Conservation (phyloP, 2,797 vertebrate genomes). For the Anableps anableps region DNA sequence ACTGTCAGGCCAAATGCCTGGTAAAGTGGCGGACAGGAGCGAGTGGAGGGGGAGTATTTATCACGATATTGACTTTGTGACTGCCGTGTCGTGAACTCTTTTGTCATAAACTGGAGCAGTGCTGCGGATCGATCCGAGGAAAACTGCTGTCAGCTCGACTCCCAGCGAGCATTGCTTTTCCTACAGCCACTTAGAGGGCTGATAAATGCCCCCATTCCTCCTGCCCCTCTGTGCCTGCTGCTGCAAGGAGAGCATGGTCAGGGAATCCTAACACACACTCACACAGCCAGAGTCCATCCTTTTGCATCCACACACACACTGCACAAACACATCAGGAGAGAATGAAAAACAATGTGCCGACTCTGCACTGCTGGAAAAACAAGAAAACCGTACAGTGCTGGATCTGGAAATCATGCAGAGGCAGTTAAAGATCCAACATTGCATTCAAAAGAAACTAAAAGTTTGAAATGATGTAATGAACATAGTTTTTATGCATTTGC, state of each 20-base stretch:
- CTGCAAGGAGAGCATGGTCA: conserved; percentile 40
- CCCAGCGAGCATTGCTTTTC: conserved; percentile 85
- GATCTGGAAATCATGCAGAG: conserved; percentile 15
- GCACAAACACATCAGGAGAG: conserved; percentile 8
- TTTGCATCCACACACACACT: conserved; percentile 8
- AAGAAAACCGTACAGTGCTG: not conserved
- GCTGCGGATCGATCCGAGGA: conserved; percentile 84
- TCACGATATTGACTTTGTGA: conserved; percentile 91
- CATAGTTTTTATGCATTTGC: too few species aligned
- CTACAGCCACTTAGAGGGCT: conserved; percentile 84
- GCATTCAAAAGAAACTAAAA: not conserved
- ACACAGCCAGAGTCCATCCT: not conserved
- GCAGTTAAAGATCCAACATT: not conserved
- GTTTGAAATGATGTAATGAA: not conserved
- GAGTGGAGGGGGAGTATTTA: conserved; percentile 86
- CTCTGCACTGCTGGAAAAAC: conserved; percentile 5
- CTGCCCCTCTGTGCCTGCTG: conserved; percentile 30
- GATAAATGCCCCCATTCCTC: conserved; percentile 79
- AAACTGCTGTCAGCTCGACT: conserved; percentile 85
- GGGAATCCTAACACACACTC: conserved; percentile 18
- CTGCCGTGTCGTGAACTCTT: conserved; percentile 88
- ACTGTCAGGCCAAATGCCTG: conserved; percentile 89
- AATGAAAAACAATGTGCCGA: conserved; percentile 10
- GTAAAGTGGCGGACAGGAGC: conserved; percentile 85
- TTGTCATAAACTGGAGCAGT: conserved; percentile 89